Evolutionary conservation across 2,113 vertebrate species (phyloP).

Genomic region (Thomomys bottae): DNA sequence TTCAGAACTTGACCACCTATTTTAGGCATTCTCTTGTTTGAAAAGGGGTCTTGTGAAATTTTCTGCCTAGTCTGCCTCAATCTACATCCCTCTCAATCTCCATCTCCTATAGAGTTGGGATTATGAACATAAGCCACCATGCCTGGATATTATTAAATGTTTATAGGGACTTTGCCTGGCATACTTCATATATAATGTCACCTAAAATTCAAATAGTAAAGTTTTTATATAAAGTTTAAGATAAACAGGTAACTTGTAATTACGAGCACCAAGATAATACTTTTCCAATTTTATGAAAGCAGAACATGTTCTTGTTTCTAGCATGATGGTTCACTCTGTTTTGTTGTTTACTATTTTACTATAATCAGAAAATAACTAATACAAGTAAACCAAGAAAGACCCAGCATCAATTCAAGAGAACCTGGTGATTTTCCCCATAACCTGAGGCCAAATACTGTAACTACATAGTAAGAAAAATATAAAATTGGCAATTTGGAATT

Average conservation of each 20-base stretch:
- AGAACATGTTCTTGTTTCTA: not conserved
- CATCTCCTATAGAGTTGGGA: too few species aligned
- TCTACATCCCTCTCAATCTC: too few species aligned
- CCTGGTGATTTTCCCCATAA: not conserved
- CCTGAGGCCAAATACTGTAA: not conserved
- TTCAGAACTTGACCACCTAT: not conserved
- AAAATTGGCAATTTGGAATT: not conserved
- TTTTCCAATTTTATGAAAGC: not conserved
- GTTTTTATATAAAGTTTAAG: not conserved
- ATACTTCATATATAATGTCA: not conserved
- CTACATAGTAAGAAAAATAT: not conserved
- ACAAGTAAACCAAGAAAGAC: not conserved
- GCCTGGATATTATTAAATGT: not conserved
- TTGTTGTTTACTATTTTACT: not conserved
- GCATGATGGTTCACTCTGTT: not conserved
- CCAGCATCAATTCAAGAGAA: not conserved
- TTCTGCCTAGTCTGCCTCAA: too few species aligned
- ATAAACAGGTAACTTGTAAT: not conserved
- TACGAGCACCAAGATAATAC: not conserved
- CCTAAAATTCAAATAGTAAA: conserved; percentile 19
- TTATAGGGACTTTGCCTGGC: not conserved
- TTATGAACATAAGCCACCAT: too few species aligned
- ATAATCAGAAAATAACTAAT: not conserved
- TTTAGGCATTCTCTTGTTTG: not conserved
- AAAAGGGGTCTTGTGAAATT: too few species aligned